A percentile compares a stretch with the other conserved stretches of the same genome.
Evolutionary conservation across 2,113 vertebrate genomes (phyloP).

Genomic region (Bubalus kerabau): DNA sequence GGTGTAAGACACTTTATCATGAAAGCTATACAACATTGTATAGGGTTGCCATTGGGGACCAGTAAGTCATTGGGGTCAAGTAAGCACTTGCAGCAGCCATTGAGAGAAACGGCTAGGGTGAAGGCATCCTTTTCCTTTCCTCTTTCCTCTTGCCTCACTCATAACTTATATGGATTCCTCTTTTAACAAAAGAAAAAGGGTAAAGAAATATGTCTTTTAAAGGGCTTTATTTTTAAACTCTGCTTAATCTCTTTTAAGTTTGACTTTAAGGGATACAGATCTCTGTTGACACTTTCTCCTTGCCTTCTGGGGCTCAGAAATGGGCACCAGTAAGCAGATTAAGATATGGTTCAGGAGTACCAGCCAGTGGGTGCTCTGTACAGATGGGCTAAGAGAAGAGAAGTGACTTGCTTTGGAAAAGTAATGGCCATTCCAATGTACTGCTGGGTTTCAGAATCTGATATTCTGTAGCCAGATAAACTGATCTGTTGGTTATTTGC

Average conservation of each 20-base stretch:
- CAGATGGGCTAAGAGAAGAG: not conserved
- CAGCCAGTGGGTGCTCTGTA: not conserved
- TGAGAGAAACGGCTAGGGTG: not conserved
- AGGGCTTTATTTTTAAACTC: slow-evolving; percentile 14
- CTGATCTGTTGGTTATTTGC: not conserved
- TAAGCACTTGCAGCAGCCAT: not conserved
- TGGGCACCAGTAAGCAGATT: not conserved
- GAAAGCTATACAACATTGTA: not conserved
- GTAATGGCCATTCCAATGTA: not conserved
- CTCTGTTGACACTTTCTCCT: not conserved
- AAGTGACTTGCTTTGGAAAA: not conserved
- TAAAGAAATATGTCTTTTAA: not conserved
- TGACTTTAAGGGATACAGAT: not conserved
- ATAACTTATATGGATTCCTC: not conserved
- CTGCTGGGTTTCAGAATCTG: not conserved
- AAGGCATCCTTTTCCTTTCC: not conserved
- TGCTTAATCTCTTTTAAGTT: not conserved
- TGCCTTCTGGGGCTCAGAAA: not conserved
- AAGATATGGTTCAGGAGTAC: not conserved
- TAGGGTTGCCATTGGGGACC: not conserved
- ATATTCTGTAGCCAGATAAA: not conserved
- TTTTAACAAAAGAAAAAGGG: not conserved
- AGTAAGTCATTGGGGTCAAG: too few relatives aligned
- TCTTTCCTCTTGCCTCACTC: not conserved
- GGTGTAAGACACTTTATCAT: not conserved